Evolutionary conservation across 2,797 vertebrate genomes (phyloP).

Genomic region (Syncerus caffer): DNA sequence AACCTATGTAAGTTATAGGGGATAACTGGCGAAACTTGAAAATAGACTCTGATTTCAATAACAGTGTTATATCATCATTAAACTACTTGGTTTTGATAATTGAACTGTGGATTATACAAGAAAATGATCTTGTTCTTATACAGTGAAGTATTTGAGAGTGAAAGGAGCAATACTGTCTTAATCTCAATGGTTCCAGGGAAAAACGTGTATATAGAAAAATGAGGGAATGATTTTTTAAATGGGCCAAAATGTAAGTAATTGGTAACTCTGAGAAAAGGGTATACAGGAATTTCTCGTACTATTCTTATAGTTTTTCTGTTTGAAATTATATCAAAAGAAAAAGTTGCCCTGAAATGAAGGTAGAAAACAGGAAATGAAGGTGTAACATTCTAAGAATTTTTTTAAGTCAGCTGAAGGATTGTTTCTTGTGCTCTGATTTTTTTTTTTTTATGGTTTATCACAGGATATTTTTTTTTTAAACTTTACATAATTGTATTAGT

Average conservation of each 20-base stretch:
- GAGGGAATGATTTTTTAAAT: neutral
- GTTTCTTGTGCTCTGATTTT: conserved; percentile 57
- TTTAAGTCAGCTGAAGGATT: conserved; percentile 27
- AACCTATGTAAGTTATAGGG: neutral
- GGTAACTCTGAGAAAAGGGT: neutral
- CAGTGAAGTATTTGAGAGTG: neutral
- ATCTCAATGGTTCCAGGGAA: neutral
- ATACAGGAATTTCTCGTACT: neutral
- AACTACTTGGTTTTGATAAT: neutral
- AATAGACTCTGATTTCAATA: neutral
- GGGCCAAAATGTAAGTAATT: neutral
- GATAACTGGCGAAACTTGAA: neutral
- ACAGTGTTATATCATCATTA: neutral
- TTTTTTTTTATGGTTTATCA: too few species aligned
- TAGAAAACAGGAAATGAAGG: conserved; percentile 64
- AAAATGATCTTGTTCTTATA: neutral
- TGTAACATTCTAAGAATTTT: conserved; percentile 65
- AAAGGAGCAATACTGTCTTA: neutral
- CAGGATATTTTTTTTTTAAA: too few species aligned
- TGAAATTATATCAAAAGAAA: conserved; percentile 49
- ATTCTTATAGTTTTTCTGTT: neutral
- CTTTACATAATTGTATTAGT: too few species aligned
- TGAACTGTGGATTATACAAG: neutral
- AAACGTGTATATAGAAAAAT: neutral
- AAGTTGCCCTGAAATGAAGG: neutral